These are phyloP conservation scores for Gadus macrocephalus DNA, from an alignment of 2,113 vertebrate species.

Conservation along the genomic window DNA sequence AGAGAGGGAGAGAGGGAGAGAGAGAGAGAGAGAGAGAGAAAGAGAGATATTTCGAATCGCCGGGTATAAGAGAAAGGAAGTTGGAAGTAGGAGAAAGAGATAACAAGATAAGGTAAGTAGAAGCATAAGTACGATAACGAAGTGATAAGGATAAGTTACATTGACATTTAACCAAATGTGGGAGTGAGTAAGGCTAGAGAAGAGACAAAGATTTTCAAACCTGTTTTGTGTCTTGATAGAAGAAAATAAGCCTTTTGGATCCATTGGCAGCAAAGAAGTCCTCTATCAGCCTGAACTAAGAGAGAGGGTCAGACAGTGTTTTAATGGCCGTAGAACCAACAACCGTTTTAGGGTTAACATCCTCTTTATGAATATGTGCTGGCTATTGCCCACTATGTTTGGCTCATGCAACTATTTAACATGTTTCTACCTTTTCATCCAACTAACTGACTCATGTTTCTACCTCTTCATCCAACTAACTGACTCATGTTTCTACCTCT, in stretches of 20 bases:
- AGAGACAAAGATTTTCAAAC: slow-evolving; percentile 46
- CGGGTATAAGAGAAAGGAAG: background rate
- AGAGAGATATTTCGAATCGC: background rate
- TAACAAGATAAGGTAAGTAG: too few species aligned
- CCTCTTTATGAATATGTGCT: too few species aligned
- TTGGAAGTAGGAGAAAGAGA: too few species aligned
- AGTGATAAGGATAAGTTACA: too few species aligned
- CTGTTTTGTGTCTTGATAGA: slow-evolving; percentile 71
- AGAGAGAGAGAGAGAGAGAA: background rate
- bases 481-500: too few species aligned
- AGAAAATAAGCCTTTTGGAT: slow-evolving; percentile 77
- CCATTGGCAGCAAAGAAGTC: slow-evolving; percentile 75
- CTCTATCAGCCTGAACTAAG: slow-evolving; percentile 72
- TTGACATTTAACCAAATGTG: background rate
- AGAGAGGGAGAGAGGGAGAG: background rate
- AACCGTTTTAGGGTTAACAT: too few species aligned
- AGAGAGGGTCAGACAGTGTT: slow-evolving; percentile 19
- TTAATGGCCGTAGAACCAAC: background rate
- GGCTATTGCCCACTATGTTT: too few species aligned
- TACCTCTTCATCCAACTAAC: too few species aligned
- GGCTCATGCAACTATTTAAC: too few species aligned
- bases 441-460: too few species aligned
- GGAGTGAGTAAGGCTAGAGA: background rate
- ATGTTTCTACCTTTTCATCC: too few species aligned
- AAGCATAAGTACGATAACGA: too few species aligned